Evolutionary conservation across 1,140 invertebrate genomes (phyloP), one percentile per base, ranked within the genome.

Genomic region (Hyles vespertilio): DNA sequence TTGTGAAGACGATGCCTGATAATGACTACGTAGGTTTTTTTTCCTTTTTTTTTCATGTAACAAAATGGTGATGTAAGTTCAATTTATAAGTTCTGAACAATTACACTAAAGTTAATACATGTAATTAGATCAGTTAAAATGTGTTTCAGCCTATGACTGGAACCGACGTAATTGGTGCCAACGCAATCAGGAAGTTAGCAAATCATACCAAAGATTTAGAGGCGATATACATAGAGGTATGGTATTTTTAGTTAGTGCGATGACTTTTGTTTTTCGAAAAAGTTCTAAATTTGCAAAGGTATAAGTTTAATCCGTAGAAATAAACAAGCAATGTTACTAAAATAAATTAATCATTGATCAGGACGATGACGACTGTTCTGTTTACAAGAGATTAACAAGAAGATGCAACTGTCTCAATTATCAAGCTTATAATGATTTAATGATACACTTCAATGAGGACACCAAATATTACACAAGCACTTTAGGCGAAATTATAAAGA

Each of bases 371-470:
- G 75, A 81, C 34, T 88, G 85, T 63, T 80, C 85, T 2, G 46
- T 82, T 53, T 88, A 84, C 57, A 84, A 82, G 66, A 74, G 76
- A 51, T 60, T 88, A 10, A 80, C 70, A 34, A 73, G 83, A 63
- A 88, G 82, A 65, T 88, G 85, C 43, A 59, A 72, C n/a, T 88
- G 85, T 51, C 58, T 88, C 8, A 84, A 86, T 59, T 69, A 73
- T 32, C 47, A 53, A 5, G 66, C 75, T 49, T 88, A 80, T 47
- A 88, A 86, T 52, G 83, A 88, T 61, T 81, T 88, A 10, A 61
- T 84, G 2, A 84, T 88, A 56, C 80, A 84, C 59, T 88, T 88
- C 52, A 86, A 88, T 45, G 84, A 86, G 56, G 61, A 76, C 10
- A 76, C 77, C 0, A 84, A 78, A 48, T 80, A 77, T 56, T 65